Conservation (phyloP, 2,113 vertebrate species). For the Hypocryptadius cinnamomeus region DNA sequence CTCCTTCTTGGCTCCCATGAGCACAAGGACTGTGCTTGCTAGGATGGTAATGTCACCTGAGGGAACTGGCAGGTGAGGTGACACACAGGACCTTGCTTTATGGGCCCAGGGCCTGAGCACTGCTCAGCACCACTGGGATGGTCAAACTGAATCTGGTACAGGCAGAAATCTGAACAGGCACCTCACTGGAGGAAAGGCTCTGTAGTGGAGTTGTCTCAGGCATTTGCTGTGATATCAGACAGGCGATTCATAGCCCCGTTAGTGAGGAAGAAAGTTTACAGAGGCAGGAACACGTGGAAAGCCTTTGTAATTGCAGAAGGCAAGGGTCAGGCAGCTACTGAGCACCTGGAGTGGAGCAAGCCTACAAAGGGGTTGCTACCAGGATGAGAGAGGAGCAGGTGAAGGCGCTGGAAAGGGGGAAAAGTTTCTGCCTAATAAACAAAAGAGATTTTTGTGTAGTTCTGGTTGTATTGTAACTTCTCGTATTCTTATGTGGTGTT, state of each 20-base stretch:
- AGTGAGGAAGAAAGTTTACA: not conserved
- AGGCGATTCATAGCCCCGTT: not conserved
- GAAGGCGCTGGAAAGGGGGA: not conserved
- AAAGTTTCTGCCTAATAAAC: not conserved
- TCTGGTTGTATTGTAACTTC: not conserved
- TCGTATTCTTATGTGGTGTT: not conserved
- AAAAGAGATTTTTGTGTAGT: not conserved
- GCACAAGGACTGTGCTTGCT: rapidly evolving
- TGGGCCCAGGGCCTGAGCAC: not conserved
- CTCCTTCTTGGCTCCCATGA: rapidly evolving
- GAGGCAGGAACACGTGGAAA: not conserved
- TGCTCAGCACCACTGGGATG: not conserved
- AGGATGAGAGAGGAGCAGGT: rapidly evolving
- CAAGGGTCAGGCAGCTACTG: not conserved
- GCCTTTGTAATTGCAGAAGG: rapidly evolving
- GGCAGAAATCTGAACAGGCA: not conserved
- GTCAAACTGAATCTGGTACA: not conserved
- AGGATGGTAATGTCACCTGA: not conserved
- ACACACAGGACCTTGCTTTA: not conserved
- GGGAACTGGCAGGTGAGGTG: not conserved
- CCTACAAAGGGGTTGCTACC: rapidly evolving
- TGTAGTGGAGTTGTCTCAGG: not conserved
- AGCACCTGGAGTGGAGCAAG: not conserved
- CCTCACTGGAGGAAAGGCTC: not conserved
- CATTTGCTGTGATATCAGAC: not conserved